Evolutionary conservation across 1,140 invertebrate species (phyloP).

Genomic region (Ostrea denselamellosa): DNA sequence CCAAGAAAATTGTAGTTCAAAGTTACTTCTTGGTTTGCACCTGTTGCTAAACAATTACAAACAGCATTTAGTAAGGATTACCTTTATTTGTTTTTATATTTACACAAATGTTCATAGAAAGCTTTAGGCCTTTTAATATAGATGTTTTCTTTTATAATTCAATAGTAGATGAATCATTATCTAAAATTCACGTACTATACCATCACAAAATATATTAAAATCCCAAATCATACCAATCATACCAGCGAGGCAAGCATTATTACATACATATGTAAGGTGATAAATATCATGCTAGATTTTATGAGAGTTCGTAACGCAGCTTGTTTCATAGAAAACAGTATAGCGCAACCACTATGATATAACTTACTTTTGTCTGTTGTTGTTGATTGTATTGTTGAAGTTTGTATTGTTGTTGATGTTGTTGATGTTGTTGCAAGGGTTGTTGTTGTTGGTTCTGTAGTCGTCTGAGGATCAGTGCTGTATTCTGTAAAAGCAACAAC

Average conservation of each 20-base stretch:
- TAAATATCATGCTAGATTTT: not conserved
- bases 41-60: not conserved
- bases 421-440: slow-evolving; percentile 19
- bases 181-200: too few species aligned
- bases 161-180: not conserved
- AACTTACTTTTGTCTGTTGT: not conserved
- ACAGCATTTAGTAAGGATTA: not conserved
- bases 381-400: not conserved
- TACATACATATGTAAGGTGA: too few species aligned
- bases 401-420: slow-evolving; percentile 14
- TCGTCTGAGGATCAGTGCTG: slow-evolving; percentile 10
- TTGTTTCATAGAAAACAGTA: too few species aligned
- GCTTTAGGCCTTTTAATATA: not conserved
- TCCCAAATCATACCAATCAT: too few species aligned
- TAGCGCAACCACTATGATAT: not conserved
- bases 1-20: slow-evolving; percentile 47
- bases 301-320: not conserved
- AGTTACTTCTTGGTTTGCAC: not conserved
- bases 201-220: too few species aligned
- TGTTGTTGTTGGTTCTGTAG: not conserved
- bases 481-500: not conserved
- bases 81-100: not conserved
- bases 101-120: not conserved
- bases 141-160: not conserved
- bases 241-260: too few species aligned